A percentile compares a stretch with the other conserved stretches of the same genome.
Conservation (phyloP, 2,113 vertebrate genomes). For the Collichthys lucidus region DNA sequence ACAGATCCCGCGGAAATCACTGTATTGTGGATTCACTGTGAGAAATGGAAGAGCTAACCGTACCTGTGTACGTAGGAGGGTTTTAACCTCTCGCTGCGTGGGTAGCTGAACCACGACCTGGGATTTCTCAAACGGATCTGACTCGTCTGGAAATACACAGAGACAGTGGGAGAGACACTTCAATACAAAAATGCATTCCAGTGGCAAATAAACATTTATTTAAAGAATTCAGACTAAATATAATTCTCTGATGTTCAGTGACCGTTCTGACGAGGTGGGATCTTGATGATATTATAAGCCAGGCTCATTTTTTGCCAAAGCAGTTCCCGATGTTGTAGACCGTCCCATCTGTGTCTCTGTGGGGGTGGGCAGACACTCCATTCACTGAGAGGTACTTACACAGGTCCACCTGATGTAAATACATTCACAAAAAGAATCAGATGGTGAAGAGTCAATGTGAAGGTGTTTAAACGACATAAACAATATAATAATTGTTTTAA, state of each 20-base stretch:
- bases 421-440: neutral
- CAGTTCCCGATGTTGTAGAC: slow-evolving; percentile 98
- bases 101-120: slow-evolving; percentile 94
- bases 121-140: slow-evolving; percentile 91
- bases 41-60: neutral
- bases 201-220: no score
- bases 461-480: neutral
- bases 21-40: neutral
- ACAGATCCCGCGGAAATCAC: neutral
- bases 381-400: slow-evolving; percentile 94
- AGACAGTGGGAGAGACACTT: no score
- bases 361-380: slow-evolving; percentile 93
- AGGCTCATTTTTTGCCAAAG: slow-evolving; percentile 91
- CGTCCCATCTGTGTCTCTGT: slow-evolving; percentile 91
- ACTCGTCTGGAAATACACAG: slow-evolving; percentile 85
- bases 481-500: neutral
- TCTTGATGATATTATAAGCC: slow-evolving; percentile 94
- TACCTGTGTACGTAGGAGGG: slow-evolving; percentile 98
- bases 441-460: neutral
- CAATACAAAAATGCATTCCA: no score
- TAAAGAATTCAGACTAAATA: no score
- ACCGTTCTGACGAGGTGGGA: slow-evolving; percentile 89
- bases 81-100: slow-evolving; percentile 95
- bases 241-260: no score
- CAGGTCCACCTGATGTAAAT: slow-evolving; percentile 90